Base-by-base conservation (phyloP, 2,888 invertebrate species). In the Euzophera pinguis region DNA sequence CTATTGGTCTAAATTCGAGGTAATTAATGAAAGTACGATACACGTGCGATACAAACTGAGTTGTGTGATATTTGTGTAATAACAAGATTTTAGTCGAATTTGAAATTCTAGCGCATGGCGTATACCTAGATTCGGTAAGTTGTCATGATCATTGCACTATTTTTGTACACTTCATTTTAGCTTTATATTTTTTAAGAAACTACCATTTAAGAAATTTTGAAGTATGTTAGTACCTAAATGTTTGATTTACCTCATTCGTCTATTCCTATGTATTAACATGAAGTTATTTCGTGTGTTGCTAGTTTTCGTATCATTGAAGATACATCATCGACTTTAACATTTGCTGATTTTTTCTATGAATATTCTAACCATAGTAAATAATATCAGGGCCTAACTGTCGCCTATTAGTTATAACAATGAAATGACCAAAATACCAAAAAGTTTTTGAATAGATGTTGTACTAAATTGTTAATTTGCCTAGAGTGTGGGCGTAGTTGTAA, bases 391-490 rank as follows among this genome's bases (percentile, higher is more conserved):
- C 81, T 84, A 81, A 81, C 75, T 77, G 80, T 79, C 78, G 73
- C 71, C 69, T 77, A 67, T 62, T 75, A 70, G 69, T 64, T 71
- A 66, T 71, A 54, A 65, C 63, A 65, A 67, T 62, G 67, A 66
- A 71, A 79, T 80, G 81, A 81, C 75, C 78, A 80, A 80, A 73
- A 84, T 80, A 81, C 81, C 79, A 81, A 81, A 80, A 78, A 80
- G 66, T 74, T 71, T 35, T 67, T 71, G 70, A 71, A 67, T 77
- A 78, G 76, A 69, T 76, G 64, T 69, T 76, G 63, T 71, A 74
- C 73, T 77, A 77, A 80, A 66, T 64, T 63, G 60, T 65, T 58
- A 54, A 71, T 71, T 73, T 65, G 63, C 62, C 54, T 63, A 60
- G 65, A 63, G 13, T 61, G 69, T 67, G 58, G 64, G 62, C 67